phyloP scores from a whole-genome alignment of 2,113 vertebrate genomes.

The Colaptes auratus region DNA sequence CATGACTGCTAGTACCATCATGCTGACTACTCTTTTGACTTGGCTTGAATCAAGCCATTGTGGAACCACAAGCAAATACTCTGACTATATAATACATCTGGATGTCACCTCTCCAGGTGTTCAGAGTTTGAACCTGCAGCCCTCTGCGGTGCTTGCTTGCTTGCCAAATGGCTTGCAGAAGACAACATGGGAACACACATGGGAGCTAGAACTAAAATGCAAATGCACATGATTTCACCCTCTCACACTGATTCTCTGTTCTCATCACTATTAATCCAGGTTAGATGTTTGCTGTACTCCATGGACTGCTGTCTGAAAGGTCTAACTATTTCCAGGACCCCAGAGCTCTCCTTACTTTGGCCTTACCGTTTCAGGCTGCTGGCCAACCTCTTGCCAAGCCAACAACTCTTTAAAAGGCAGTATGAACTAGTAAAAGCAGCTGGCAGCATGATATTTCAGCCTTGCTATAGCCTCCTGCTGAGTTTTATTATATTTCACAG shows the following conservation, averaged over 20 bases:
- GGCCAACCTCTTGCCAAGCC: not conserved
- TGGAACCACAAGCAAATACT: not conserved
- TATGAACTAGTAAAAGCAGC: constrained; percentile 17
- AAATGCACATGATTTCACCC: not conserved
- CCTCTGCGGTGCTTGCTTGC: not conserved
- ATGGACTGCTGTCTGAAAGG: not conserved
- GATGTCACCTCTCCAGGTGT: not conserved
- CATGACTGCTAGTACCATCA: not conserved
- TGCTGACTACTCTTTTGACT: not conserved
- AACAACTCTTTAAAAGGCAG: not conserved
- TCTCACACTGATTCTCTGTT: not conserved
- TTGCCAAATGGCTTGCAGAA: not conserved
- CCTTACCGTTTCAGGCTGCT: not conserved
- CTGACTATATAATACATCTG: rapidly evolving
- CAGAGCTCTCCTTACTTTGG: not conserved
- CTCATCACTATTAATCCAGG: not conserved
- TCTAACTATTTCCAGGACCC: not conserved
- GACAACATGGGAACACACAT: not conserved
- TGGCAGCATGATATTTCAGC: constrained; percentile 26
- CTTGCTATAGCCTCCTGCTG: constrained; percentile 29
- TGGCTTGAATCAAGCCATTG: not conserved
- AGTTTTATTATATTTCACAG: constrained; percentile 56
- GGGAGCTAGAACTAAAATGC: not conserved
- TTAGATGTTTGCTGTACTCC: not conserved
- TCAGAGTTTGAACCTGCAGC: not conserved